These are phyloP conservation scores for Actinemys pallida DNA, from an alignment of 2,113 vertebrate species.

Conservation along the genomic window DNA sequence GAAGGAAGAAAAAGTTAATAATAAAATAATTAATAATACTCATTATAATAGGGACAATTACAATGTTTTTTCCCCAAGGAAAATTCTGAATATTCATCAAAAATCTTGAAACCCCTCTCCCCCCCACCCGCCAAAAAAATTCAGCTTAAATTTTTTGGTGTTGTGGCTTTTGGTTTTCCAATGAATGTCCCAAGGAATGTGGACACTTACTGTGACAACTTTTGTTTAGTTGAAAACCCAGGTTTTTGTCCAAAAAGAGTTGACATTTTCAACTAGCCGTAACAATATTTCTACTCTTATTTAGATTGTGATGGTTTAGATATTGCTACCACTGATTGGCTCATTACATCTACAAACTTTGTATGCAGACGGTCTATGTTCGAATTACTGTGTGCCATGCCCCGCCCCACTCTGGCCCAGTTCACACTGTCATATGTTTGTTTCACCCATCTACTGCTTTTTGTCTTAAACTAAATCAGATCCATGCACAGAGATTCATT, in stretches of 20 bases:
- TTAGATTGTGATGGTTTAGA: accelerated
- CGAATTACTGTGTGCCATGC: background rate
- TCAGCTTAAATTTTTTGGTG: background rate
- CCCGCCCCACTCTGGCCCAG: background rate
- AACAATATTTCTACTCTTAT: background rate
- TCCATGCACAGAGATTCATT: background rate
- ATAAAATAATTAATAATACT: background rate
- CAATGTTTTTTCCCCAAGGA: accelerated
- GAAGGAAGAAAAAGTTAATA: background rate
- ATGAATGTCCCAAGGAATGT: background rate
- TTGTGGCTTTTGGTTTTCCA: background rate
- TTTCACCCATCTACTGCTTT: background rate
- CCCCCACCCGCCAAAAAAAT: accelerated
- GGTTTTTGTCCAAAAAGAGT: background rate
- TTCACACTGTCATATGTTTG: background rate
- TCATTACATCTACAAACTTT: accelerated
- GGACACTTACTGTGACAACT: background rate
- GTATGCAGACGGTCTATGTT: background rate
- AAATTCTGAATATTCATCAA: accelerated
- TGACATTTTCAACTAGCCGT: background rate
- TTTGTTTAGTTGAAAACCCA: background rate
- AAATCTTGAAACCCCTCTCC: background rate
- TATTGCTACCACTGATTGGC: background rate
- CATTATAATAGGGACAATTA: accelerated
- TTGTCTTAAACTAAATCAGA: background rate